Base-by-base conservation (phyloP, 2,113 vertebrate genomes). In the Hydropotes inermis region DNA sequence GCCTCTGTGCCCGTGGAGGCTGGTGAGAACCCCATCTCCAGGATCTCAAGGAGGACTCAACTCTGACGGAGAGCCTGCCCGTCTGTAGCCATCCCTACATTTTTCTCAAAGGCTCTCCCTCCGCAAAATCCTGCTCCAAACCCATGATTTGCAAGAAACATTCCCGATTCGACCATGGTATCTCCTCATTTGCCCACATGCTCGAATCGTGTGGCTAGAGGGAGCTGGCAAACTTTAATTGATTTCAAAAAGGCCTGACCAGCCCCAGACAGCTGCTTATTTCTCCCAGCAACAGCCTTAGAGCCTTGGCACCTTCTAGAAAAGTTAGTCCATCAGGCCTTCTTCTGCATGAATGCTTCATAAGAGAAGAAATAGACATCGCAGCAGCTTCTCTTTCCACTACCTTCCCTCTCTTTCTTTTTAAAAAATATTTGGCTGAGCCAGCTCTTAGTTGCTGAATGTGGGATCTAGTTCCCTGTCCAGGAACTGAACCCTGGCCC, bases 181-280 rank as follows among this genome's bases (percentile, higher is more conserved):
- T 81, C 89, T 90, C 23, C 19, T 67, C 84, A 1, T 43, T 79
- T 57, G 95, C 85, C 85, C 4, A 3, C 1, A 8, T 21, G 0
- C 47, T 23, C 0, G 2, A 17, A 0, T 45, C 4, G 8, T 74
- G 90, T 67, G 97, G 88, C 58, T 13, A 30, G 84, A 64, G 27
- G 79, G 87, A 85, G n/a, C n/a, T 23, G 95, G 89, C 55, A 45
- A 4, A 91, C 67, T 45, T 11, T 47, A 57, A 78, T 50, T 57
- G 97, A 60, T 89, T 95, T 95, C 95, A 91, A 97, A 81, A 85
- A 96, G 84, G 36, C 25, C 2, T 15, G 14, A 54, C 39, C 50
- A 30, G 85, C 74, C 85, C 58, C 7, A 0, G 4, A 3, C 43
- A 45, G 86, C 30, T 19, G 36, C 50, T 13, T 5, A 8, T 47